Evolutionary conservation across 2,888 invertebrate species (phyloP).

Genomic region (Agelastica alni): DNA sequence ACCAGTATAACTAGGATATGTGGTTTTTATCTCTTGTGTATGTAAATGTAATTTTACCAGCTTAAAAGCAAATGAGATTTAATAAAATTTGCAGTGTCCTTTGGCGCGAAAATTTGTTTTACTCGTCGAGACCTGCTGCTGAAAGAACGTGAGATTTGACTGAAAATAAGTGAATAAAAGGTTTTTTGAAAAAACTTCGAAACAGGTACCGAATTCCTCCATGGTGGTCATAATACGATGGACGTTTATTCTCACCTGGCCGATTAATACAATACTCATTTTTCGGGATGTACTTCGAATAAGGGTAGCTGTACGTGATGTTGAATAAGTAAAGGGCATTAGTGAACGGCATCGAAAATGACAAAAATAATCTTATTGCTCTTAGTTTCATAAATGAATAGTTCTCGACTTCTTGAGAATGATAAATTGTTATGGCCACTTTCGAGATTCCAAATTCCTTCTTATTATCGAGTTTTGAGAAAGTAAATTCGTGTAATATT

Average conservation of each 20-base stretch:
- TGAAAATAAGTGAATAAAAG: background rate
- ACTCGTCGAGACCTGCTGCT: background rate
- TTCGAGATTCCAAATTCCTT: conserved; percentile 17
- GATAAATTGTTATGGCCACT: conserved; percentile 24
- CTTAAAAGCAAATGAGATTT: no score
- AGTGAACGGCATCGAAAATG: conserved; percentile 26
- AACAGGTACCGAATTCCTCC: conserved; percentile 25
- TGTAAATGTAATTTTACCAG: no score
- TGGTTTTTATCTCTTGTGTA: no score
- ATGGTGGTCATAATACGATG: conserved; percentile 24
- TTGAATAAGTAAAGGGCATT: conserved; percentile 28
- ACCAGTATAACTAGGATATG: no score
- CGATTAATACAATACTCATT: conserved; percentile 30
- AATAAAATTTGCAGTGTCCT: no score
- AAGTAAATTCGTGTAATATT: no score
- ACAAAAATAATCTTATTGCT: conserved; percentile 22
- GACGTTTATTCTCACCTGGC: conserved; percentile 31
- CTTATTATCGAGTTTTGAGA: no score
- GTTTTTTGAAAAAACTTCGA: conserved; percentile 20
- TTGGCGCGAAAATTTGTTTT: background rate
- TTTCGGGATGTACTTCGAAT: conserved; percentile 27
- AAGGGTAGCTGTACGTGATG: conserved; percentile 32
- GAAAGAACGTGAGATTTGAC: conserved; percentile 12
- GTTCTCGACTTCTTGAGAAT: conserved; percentile 30
- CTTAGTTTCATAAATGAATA: conserved; percentile 20